phyloP scores from a whole-genome alignment of 2,888 invertebrate genomes.

The Perithous albicinctus region DNA sequence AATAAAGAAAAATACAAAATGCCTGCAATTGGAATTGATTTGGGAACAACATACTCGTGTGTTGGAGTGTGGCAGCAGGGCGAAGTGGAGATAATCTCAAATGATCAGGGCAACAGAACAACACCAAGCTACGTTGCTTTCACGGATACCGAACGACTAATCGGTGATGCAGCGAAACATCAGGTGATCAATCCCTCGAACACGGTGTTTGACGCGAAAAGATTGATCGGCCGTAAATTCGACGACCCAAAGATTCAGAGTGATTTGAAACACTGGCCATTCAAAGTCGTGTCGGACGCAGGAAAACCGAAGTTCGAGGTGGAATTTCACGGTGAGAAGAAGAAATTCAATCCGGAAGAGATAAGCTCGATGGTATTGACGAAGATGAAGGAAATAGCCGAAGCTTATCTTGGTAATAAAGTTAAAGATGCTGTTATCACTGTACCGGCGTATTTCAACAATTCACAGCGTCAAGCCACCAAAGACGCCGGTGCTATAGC shows the following conservation, averaged over 20 bases:
- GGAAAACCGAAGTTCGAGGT: slow-evolving; percentile 90
- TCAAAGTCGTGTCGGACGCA: slow-evolving; percentile 88
- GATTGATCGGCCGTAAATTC: slow-evolving; percentile 86
- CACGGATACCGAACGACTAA: slow-evolving; percentile 80
- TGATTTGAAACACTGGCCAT: slow-evolving; percentile 94
- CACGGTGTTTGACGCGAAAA: slow-evolving; percentile 89
- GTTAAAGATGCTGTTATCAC: slow-evolving; percentile 92
- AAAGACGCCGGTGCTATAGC: slow-evolving; percentile 90
- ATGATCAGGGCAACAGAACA: slow-evolving; percentile 89
- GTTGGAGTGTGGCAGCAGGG: slow-evolving; percentile 78
- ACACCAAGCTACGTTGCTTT: slow-evolving; percentile 92
- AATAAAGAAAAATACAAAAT: slow-evolving; percentile 78
- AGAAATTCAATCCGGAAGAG: slow-evolving; percentile 89
- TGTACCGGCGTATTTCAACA: slow-evolving; percentile 92
- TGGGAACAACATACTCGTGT: slow-evolving; percentile 87
- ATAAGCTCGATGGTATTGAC: slow-evolving; percentile 89
- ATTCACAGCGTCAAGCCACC: slow-evolving; percentile 89
- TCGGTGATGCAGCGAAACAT: slow-evolving; percentile 84
- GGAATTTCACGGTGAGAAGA: slow-evolving; percentile 88
- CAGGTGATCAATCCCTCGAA: slow-evolving; percentile 90
- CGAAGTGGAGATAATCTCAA: slow-evolving; percentile 82
- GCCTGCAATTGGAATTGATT: slow-evolving; percentile 87
- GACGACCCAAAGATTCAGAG: slow-evolving; percentile 88
- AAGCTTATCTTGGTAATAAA: slow-evolving; percentile 89
- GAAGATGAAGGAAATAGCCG: slow-evolving; percentile 89